These are phyloP conservation scores for Phenganax marumi DNA, from an alignment of 92 coral and sea anemone genomes.

Conservation along the genomic window DNA sequence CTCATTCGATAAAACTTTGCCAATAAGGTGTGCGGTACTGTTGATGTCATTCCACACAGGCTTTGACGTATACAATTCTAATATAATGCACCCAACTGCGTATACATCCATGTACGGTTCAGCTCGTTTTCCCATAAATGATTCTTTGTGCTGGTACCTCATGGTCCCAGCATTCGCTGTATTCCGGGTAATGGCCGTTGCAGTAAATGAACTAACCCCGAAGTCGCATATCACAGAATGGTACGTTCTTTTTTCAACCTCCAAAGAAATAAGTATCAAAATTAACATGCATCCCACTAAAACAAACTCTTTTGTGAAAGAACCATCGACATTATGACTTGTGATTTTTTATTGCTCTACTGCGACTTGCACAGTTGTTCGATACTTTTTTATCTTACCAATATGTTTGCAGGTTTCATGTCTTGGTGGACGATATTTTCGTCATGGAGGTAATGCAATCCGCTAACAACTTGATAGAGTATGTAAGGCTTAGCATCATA, in stretches of 20 bases:
- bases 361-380: too few species aligned
- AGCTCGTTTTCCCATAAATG: neutral
- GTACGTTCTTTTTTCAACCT: conserved; percentile 26
- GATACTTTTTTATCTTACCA: too few species aligned
- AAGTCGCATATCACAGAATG: conserved; percentile 23
- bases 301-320: too few species aligned
- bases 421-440: too few species aligned
- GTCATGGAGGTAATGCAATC: neutral
- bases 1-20: neutral
- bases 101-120: conserved; percentile 18
- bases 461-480: neutral
- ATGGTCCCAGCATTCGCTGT: conserved; percentile 24
- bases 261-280: too few species aligned
- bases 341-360: too few species aligned
- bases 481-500: neutral
- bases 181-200: conserved; percentile 21
- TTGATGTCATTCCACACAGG: conserved; percentile 26
- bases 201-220: conserved; percentile 34
- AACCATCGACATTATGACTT: too few species aligned
- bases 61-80: conserved; percentile 10
- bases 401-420: too few species aligned
- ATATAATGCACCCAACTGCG: conserved; percentile 25
- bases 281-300: too few species aligned
- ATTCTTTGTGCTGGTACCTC: conserved; percentile 20
- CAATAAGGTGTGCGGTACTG: neutral